Evolutionary conservation across 2,797 vertebrate species (phyloP), one percentile per base, ranked within the genome.

Genomic region (Manis crassicaudata): DNA sequence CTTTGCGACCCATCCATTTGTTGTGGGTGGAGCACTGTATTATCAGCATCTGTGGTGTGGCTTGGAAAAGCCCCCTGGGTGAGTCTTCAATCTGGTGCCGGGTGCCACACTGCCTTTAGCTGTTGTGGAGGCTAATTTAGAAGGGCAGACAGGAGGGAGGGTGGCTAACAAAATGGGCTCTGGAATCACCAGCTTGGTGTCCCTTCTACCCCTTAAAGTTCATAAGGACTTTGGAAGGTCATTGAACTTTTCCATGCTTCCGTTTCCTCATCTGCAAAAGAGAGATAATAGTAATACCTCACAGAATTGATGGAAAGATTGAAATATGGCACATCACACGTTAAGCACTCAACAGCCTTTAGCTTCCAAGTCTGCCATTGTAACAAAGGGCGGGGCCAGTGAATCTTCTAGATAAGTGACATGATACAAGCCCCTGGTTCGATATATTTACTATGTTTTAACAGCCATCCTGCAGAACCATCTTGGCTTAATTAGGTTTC

Each of bases 401-500:
- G 85, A 40, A 14, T 29, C 65, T 96, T 91, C 58, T 80, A 43
- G 29, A 68, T 21, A 7, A 9, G 17, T 32, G 62, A 90, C 11
- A 52, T 3, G 40, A 82, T 27, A 56, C 29, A 83, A 50, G 25
- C 23, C 40, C n/a, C 62, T 81, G 40, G 60, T 29, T 79, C n/a
- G 58, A 43, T 86, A 23, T 79, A 50, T 75, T 93, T 50, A 67
- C 56, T 93, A 2, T 58, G 56, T 62, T 73, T 68, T 46, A 68
- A 62, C 54, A 77, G 52, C 40, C 46, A 11, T 54, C 67, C 67
- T 63, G 3, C 37, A 27, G 76, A 60, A 37, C 1, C 14, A 29
- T 32, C 43, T 85, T 65, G 62, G 32, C 73, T 97, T 94, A 46
- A 43, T 60, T 73, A 90, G 56, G 65, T 79, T 95, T 93, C 37